Conservation (phyloP, 2,113 vertebrate species). For the Corythaeola cristata region DNA sequence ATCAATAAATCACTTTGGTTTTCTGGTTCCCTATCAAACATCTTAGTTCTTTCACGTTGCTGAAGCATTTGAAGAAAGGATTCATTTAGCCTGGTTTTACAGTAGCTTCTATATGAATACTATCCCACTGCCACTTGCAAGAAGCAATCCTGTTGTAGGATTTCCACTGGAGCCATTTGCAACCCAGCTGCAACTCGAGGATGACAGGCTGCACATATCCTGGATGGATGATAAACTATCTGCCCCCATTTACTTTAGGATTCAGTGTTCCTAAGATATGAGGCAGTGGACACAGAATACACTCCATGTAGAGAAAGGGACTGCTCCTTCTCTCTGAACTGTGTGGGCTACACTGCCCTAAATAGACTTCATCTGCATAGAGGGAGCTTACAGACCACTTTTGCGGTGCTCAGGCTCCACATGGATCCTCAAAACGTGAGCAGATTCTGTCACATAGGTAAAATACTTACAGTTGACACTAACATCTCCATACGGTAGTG, state of each 20-base stretch:
- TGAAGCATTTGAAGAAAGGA: not conserved
- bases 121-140: not conserved
- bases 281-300: not conserved
- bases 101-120: not conserved
- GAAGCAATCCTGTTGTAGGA: not conserved
- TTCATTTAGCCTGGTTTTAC: not conserved
- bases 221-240: not conserved
- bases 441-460: not conserved
- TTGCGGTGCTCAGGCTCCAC: not conserved
- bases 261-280: not conserved
- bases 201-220: not conserved
- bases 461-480: constrained; percentile 78
- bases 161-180: not conserved
- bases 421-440: not conserved
- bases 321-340: not conserved
- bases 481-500: constrained; percentile 88
- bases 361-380: not conserved
- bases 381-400: not conserved
- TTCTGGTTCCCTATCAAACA: not conserved
- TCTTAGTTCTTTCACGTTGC: not conserved
- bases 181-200: not conserved
- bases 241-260: not conserved
- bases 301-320: not conserved
- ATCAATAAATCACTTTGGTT: not conserved
- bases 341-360: not conserved